A percentile compares a stretch with the other conserved stretches of the same genome.
Conservation (phyloP, 1,140 invertebrate species). For the Atopsyche davidsoni region DNA sequence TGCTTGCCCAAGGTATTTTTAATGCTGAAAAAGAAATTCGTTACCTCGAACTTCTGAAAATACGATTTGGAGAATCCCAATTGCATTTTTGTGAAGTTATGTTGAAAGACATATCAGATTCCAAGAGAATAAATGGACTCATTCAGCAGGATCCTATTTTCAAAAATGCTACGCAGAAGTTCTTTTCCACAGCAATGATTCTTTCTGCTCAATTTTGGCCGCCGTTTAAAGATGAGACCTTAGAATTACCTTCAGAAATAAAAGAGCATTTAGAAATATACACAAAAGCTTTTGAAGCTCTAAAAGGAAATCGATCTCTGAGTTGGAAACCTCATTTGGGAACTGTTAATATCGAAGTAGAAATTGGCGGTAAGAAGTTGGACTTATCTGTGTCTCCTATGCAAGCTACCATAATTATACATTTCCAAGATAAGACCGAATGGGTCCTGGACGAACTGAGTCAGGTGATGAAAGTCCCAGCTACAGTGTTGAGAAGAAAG, state of each 20-base stretch:
- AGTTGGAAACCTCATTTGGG: constrained; percentile 93
- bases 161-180: constrained; percentile 50
- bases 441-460: constrained; percentile 83
- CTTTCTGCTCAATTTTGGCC: constrained; percentile 99
- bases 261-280: constrained; percentile 79
- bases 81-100: constrained; percentile 98
- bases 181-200: constrained; percentile 72
- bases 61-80: constrained; percentile 92
- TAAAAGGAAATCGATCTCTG: constrained; percentile 91
- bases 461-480: constrained; percentile 75
- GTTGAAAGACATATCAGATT: constrained; percentile 92
- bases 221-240: constrained; percentile 87
- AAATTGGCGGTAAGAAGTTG: constrained; percentile 75
- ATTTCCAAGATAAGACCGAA: constrained; percentile 83
- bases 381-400: constrained; percentile 85
- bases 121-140: constrained; percentile 80
- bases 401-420: constrained; percentile 90
- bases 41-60: constrained; percentile 91
- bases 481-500: constrained; percentile 74
- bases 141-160: constrained; percentile 69
- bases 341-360: constrained; percentile 85
- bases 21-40: constrained; percentile 90
- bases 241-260: constrained; percentile 78
- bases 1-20: constrained; percentile 81
- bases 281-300: constrained; percentile 84